Conservation (phyloP, 2,888 invertebrate genomes). For the Ornithoptera priamus region DNA sequence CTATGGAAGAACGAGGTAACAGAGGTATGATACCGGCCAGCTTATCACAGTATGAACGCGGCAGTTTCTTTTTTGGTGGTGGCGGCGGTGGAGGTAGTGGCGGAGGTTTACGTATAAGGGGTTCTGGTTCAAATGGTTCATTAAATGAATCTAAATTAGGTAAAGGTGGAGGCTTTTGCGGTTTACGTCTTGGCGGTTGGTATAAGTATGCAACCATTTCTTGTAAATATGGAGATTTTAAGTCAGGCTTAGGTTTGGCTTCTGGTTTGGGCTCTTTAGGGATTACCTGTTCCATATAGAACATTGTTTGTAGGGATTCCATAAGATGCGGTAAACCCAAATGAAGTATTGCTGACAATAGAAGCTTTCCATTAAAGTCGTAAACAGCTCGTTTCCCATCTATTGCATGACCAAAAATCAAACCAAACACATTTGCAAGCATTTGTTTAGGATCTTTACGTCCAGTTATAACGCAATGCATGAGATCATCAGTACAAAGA, state of each 20-base stretch:
- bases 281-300: slow-evolving; percentile 45
- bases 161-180: slow-evolving; percentile 49
- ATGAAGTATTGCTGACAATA: slow-evolving; percentile 63
- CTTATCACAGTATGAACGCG: slow-evolving; percentile 54
- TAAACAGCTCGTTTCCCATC: slow-evolving; percentile 55
- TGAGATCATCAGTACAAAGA: slow-evolving; percentile 52
- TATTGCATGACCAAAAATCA: slow-evolving; percentile 53
- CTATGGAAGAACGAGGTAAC: slow-evolving; percentile 43
- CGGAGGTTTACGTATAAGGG: slow-evolving; percentile 48
- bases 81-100: slow-evolving; percentile 61
- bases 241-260: slow-evolving; percentile 41
- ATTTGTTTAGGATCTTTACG: slow-evolving; percentile 61
- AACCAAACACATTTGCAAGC: slow-evolving; percentile 60
- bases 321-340: slow-evolving; percentile 58
- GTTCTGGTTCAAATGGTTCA: slow-evolving; percentile 60
- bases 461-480: slow-evolving; percentile 56
- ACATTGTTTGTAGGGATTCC: slow-evolving; percentile 49
- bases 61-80: slow-evolving; percentile 59
- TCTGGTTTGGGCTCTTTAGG: slow-evolving; percentile 42
- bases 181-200: slow-evolving; percentile 44
- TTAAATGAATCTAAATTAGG: slow-evolving; percentile 62
- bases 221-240: slow-evolving; percentile 61
- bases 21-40: slow-evolving; percentile 54
- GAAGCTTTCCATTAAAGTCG: slow-evolving; percentile 56
- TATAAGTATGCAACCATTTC: slow-evolving; percentile 55